Evolutionary conservation across 2,797 vertebrate species (phyloP).

Genomic region (Helostoma temminkii): DNA sequence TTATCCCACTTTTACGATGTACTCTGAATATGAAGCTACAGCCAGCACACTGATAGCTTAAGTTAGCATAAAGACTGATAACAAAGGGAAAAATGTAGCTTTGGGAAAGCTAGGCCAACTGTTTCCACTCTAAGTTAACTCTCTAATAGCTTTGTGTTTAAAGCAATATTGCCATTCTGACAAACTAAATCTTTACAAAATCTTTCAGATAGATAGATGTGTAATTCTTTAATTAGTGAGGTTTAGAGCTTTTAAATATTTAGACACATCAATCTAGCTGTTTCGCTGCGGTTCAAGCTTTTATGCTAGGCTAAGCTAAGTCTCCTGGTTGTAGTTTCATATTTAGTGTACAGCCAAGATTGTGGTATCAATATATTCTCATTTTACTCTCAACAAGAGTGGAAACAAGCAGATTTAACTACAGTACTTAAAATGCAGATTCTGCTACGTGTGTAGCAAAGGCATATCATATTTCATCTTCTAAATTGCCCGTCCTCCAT

Average conservation of each 20-base stretch:
- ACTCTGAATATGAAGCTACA: neutral
- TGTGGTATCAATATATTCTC: neutral
- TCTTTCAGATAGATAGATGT: no score
- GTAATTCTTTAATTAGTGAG: neutral
- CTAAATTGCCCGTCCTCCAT: conserved; percentile 66
- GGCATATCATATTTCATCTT: conserved; percentile 55
- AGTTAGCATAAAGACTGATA: conserved; percentile 1
- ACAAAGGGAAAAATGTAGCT: neutral
- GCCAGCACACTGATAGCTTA: neutral
- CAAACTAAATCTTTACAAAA: no score
- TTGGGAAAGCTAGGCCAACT: neutral
- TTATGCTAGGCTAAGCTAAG: neutral
- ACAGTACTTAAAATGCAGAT: conserved; percentile 10
- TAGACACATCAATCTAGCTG: neutral
- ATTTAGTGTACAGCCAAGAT: conserved; percentile 1
- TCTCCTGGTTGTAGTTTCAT: neutral
- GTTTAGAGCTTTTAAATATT: neutral
- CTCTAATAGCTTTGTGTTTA: neutral
- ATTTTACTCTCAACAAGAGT: conserved; percentile 17
- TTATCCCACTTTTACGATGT: neutral
- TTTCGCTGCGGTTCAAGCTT: neutral
- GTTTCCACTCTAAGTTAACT: neutral
- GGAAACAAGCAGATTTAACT: conserved; percentile 21
- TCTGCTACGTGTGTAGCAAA: neutral
- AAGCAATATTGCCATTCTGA: neutral